A percentile compares a stretch with the other conserved stretches of the same genome.
These are phyloP conservation scores for Channa striata DNA, from an alignment of 2,797 vertebrate species.

Conservation along the genomic window DNA sequence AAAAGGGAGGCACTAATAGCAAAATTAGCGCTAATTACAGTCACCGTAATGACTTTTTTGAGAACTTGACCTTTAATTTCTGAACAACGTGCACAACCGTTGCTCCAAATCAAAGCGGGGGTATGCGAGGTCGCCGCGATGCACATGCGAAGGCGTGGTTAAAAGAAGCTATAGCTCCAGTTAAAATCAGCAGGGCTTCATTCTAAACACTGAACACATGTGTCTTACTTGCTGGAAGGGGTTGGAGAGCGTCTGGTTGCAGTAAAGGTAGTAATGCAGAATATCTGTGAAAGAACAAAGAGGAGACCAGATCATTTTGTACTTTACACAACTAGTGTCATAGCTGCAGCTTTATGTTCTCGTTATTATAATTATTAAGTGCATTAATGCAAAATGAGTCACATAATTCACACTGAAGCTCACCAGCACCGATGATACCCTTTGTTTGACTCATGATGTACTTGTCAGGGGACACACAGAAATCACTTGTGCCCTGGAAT, in stretches of 20 bases:
- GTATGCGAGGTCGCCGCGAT: too few species aligned
- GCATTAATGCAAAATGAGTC: slow-evolving; percentile 6
- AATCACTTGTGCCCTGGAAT: slow-evolving; percentile 93
- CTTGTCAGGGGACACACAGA: slow-evolving; percentile 92
- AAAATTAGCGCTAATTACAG: too few species aligned
- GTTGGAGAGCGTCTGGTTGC: slow-evolving; percentile 91
- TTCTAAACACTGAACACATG: background rate
- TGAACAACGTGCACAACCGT: too few species aligned
- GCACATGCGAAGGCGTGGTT: too few species aligned
- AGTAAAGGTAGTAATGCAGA: slow-evolving; percentile 94
- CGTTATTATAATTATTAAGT: background rate
- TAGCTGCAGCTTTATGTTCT: background rate
- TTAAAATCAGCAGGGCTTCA: background rate
- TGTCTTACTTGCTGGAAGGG: slow-evolving; percentile 95
- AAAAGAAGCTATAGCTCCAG: too few species aligned
- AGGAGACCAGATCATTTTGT: background rate
- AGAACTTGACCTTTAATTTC: too few species aligned
- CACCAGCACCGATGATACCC: slow-evolving; percentile 86
- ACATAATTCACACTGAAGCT: slow-evolving; percentile 26
- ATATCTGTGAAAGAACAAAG: slow-evolving; percentile 84
- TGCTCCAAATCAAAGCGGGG: too few species aligned
- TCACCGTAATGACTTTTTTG: too few species aligned
- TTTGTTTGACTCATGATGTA: slow-evolving; percentile 92
- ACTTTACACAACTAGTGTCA: slow-evolving; percentile 12
- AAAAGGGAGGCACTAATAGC: too few species aligned